Evolutionary conservation across 2,113 vertebrate species (phyloP).

Genomic region (Mesocricetus auratus): DNA sequence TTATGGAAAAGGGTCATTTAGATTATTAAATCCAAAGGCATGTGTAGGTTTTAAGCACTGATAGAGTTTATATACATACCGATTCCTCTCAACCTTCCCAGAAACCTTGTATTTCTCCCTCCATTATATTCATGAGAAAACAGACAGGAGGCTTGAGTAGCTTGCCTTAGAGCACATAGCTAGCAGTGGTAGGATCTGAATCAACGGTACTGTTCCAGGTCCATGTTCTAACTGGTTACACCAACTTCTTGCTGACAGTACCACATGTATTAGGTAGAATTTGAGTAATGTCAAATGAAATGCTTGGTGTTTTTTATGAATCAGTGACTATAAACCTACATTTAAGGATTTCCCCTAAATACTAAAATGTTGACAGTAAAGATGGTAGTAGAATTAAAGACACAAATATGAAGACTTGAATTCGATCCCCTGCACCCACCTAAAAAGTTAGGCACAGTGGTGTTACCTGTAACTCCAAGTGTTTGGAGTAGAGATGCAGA

Average conservation of each 20-base stretch:
- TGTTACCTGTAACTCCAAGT: background rate
- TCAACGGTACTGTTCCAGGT: background rate
- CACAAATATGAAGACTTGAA: background rate
- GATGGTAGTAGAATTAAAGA: background rate
- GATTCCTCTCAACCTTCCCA: background rate
- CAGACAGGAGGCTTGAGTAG: background rate
- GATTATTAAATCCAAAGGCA: slow-evolving; percentile 21
- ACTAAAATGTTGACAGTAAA: slow-evolving; percentile 44
- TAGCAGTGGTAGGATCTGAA: background rate
- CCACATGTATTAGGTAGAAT: background rate
- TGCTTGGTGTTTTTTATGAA: slow-evolving; percentile 22
- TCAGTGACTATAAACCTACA: background rate
- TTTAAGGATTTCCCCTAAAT: slow-evolving; percentile 12
- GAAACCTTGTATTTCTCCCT: background rate
- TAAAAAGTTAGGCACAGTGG: background rate
- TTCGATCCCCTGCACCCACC: background rate
- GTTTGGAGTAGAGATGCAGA: background rate
- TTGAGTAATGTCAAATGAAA: slow-evolving; percentile 8
- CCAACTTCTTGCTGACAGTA: background rate
- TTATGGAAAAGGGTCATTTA: slow-evolving; percentile 12
- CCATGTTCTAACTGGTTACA: background rate
- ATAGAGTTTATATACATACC: background rate
- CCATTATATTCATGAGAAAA: background rate
- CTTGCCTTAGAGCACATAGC: background rate
- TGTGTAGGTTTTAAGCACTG: background rate